These are phyloP conservation scores for Aplidium turbinatum DNA, from an alignment of 23 tunicate genomes.

Conservation along the genomic window DNA sequence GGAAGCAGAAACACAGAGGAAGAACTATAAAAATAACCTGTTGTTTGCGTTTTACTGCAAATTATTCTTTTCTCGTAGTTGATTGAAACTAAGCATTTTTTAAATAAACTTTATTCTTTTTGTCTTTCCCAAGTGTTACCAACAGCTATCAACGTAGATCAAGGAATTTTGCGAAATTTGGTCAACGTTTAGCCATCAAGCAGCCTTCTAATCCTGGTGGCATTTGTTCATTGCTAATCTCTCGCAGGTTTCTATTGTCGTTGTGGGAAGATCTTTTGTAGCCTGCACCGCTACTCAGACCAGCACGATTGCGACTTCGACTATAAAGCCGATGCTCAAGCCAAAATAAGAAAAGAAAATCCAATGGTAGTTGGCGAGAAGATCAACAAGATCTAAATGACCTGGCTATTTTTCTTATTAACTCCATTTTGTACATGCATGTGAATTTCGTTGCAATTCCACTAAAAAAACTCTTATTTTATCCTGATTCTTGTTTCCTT, in stretches of 20 bases:
- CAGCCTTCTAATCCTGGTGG: too few species aligned
- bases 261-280: slow-evolving; percentile 92
- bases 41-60: too few species aligned
- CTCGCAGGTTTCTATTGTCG: slow-evolving; percentile 95
- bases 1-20: too few species aligned
- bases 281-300: slow-evolving; percentile 98
- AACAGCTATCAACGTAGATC: too few species aligned
- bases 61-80: neutral
- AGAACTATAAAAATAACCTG: too few species aligned
- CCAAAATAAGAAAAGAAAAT: slow-evolving; percentile 94
- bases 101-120: neutral
- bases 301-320: slow-evolving; percentile 96
- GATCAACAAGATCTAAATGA: slow-evolving; percentile 79
- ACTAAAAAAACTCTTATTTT: too few species aligned
- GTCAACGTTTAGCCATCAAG: too few species aligned
- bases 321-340: slow-evolving; percentile 94
- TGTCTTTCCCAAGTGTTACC: neutral
- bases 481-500: too few species aligned
- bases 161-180: too few species aligned
- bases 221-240: too few species aligned
- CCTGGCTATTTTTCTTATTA: neutral
- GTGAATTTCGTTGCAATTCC: too few species aligned
- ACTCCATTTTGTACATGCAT: too few species aligned
- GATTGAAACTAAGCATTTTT: neutral
- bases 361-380: slow-evolving; percentile 95